Evolutionary conservation across 1,140 invertebrate species (phyloP), one percentile per base, ranked within the genome.

Genomic region (Tetramorium alpestre): DNA sequence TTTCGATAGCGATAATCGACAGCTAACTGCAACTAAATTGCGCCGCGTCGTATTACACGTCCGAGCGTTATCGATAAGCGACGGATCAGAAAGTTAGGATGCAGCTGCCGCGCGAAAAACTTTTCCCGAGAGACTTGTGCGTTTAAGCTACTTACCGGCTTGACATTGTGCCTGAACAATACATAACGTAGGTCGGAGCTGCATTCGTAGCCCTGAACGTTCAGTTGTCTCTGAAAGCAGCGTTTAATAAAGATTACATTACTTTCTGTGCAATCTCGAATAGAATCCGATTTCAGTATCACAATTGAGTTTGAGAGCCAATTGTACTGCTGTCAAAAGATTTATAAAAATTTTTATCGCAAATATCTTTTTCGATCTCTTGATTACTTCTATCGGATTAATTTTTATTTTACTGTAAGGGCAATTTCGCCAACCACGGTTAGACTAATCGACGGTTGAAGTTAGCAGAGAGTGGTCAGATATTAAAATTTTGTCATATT

Each of bases 121-220:
- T 38, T 70, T 64, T 1, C 51, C 16, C 47, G 10, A 72, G 60
- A 65, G 16, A 60, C 65, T 84, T 41, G n/a, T 8, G 13, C 38
- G 38, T 38, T 72, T 22, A 47, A 47, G 41, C 90, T 93, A 96
- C 96, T 96, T 96, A 98, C 98, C 96, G 97, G 96, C 95, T 98
- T 98, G 95, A 98, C 97, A 96, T 98, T 98, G 96, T 98, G 97
- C 95, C 97, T 97, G 94, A 98, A 98, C 89, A 98, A 96, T 91
- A 98, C 97, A 94, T 97, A 98, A 93, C 97, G 97, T 89, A 98
- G 96, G 95, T 98, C 97, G 87, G 96, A 96, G 76, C 97, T 98
- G 94, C 97, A 98, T 94, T 98, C 96, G 95, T 98, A 98, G 86
- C 97, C 97, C 92, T 97, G 97, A 77, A 98, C 97, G 95, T 98